phyloP scores from a whole-genome alignment of 2,888 invertebrate species.

The Crepidodera aurea region DNA sequence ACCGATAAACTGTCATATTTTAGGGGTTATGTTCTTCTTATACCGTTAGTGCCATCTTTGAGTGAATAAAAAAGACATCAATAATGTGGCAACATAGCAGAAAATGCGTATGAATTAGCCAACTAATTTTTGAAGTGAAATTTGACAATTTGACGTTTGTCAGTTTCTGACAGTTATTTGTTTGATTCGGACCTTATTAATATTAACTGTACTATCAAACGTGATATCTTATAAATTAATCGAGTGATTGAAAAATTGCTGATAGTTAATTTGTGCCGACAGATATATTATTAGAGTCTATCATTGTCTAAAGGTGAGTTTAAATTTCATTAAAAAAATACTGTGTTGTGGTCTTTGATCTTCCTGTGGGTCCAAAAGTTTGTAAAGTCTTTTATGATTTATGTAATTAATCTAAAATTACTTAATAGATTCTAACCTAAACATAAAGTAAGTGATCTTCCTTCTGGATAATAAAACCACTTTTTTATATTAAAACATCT shows the following conservation, averaged over 20 bases:
- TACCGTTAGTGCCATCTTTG: too few species aligned
- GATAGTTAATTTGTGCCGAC: constrained; percentile 16
- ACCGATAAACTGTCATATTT: too few species aligned
- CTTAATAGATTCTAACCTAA: constrained; percentile 8
- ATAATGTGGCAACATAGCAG: background rate
- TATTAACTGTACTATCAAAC: constrained; percentile 24
- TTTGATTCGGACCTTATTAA: constrained; percentile 28
- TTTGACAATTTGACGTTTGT: constrained; percentile 24
- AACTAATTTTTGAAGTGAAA: background rate
- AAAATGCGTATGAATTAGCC: background rate
- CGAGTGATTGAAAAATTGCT: constrained; percentile 26
- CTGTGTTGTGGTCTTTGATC: constrained; percentile 13
- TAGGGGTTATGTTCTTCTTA: too few species aligned
- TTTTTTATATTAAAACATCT: too few species aligned
- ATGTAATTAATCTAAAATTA: constrained; percentile 9
- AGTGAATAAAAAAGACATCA: too few species aligned
- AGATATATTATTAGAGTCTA: constrained; percentile 3
- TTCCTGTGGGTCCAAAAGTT: constrained; percentile 28
- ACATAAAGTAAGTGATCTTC: background rate
- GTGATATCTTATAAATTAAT: constrained; percentile 19
- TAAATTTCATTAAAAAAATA: constrained; percentile 4
- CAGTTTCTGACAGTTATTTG: constrained; percentile 38
- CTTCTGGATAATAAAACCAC: too few species aligned
- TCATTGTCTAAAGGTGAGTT: constrained; percentile 21
- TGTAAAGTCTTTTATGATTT: background rate